Evolutionary conservation across 1,140 invertebrate species (phyloP).

Genomic region (Neodiprion virginianus): DNA sequence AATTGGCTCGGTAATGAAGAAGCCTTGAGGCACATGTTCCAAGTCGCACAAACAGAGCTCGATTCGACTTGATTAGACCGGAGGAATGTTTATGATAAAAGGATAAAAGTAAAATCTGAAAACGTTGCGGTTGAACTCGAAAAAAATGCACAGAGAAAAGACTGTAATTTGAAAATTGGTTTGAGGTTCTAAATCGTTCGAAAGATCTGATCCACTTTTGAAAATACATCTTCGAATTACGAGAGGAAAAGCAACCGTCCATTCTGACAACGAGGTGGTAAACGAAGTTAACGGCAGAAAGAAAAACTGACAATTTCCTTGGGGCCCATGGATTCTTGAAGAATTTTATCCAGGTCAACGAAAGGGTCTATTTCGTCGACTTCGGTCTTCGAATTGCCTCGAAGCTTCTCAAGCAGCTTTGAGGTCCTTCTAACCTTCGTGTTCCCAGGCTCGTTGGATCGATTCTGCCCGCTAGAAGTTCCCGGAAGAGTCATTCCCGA

Average conservation of each 20-base stretch:
- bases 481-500: background rate
- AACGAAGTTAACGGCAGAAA: slow-evolving; percentile 19
- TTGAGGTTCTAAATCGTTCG: no score
- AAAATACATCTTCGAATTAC: background rate
- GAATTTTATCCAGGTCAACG: background rate
- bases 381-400: background rate
- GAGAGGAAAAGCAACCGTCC: background rate
- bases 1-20: no score
- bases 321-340: background rate
- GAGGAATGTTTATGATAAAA: no score
- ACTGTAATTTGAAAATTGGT: no score
- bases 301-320: slow-evolving; percentile 10
- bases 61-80: no score
- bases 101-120: no score
- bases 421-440: background rate
- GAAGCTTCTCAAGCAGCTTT: no score
- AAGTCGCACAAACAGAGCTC: no score
- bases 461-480: background rate
- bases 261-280: slow-evolving; percentile 9
- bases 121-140: no score
- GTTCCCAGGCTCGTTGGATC: background rate
- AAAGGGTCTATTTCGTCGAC: background rate
- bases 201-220: no score
- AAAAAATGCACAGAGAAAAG: no score
- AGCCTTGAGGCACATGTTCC: no score